Evolutionary conservation across 2,888 invertebrate genomes (phyloP), one percentile per base, ranked within the genome.

Genomic region (Oscheius sp.): DNA sequence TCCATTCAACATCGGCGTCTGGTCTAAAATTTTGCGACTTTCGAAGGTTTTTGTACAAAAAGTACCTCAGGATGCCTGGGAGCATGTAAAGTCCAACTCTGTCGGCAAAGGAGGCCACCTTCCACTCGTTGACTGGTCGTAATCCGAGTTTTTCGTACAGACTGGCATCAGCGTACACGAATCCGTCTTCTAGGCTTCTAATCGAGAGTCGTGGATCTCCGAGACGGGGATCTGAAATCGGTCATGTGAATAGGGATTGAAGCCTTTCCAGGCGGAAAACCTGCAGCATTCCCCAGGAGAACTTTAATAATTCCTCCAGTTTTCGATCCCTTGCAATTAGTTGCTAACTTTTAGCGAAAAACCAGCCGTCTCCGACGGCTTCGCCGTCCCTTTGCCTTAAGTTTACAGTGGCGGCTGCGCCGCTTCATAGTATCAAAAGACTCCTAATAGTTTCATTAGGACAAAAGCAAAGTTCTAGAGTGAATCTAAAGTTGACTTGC

Each of bases 1-100:
- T 79, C 90, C 90, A 91, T 70, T 88, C 87, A 1, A 86, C 81
- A 74, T 60, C 51, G 42, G 47, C 74, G 35, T 62, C 66, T 47
- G 32, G 73, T 37, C 72, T 66, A 21, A 37, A 68, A 48, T 63
- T 37, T 29, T 21, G 21, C 21, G 33, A n/a, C 42, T 73, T 33
- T 47, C 32, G 29, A 53, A 33, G 42, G 47, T 60, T 60, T n/a
- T 63, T 2, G 33, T 9, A 70, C 42, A 70, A n/a, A 74, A 21
- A 58, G n/a, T 7, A 73, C 73, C 21, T 70, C 37, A 74, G 29
- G 11, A 74, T 11, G 13, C 42, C 57, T 0, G 74, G 74, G 11
- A 74, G n/a, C 32, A 74, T 33, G 55, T 51, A 74, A 11, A 74
- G 70, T 29, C 74, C 74, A 5, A 59, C 47, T 33, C 74, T 35